phyloP scores from a whole-genome alignment of 64 coral and sea anemone genomes.

The Pachyseris speciosa region DNA sequence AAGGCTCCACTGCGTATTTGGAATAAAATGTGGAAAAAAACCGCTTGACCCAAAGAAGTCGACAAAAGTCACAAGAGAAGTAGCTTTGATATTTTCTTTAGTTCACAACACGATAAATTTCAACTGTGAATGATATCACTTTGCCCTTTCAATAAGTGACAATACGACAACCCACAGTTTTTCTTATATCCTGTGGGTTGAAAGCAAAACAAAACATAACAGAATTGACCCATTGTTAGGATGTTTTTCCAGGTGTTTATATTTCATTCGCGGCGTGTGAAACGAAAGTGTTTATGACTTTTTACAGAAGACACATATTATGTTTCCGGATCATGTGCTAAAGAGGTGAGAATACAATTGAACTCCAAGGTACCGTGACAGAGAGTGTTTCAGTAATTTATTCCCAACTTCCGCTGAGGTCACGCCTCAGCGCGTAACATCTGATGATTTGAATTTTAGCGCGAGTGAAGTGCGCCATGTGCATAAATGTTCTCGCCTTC shows the following conservation, averaged over 20 bases:
- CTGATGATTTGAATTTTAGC: slow-evolving; percentile 39
- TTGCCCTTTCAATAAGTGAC: too few relatives aligned
- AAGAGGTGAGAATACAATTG: neutral
- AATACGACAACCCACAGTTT: neutral
- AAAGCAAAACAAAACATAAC: neutral
- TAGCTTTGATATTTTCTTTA: too few relatives aligned
- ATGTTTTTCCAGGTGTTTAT: slow-evolving; percentile 1
- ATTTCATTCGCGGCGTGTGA: neutral
- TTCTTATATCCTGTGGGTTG: neutral
- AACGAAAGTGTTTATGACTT: neutral
- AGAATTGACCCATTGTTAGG: neutral
- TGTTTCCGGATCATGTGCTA: neutral
- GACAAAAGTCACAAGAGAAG: too few relatives aligned
- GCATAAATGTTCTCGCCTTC: neutral
- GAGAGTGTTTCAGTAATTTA: neutral
- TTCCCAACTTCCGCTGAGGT: neutral
- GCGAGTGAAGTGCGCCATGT: slow-evolving; percentile 11
- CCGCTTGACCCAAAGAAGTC: too few relatives aligned
- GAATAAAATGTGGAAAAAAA: too few relatives aligned
- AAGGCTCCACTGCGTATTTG: too few relatives aligned
- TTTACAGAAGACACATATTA: neutral
- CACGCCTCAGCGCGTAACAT: slow-evolving; percentile 1
- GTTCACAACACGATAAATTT: too few relatives aligned
- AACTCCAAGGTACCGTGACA: neutral
- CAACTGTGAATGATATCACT: too few relatives aligned